These are phyloP conservation scores for Drosophila kanapiae DNA, from an alignment of 1,140 invertebrate genomes.

Conservation along the genomic window DNA sequence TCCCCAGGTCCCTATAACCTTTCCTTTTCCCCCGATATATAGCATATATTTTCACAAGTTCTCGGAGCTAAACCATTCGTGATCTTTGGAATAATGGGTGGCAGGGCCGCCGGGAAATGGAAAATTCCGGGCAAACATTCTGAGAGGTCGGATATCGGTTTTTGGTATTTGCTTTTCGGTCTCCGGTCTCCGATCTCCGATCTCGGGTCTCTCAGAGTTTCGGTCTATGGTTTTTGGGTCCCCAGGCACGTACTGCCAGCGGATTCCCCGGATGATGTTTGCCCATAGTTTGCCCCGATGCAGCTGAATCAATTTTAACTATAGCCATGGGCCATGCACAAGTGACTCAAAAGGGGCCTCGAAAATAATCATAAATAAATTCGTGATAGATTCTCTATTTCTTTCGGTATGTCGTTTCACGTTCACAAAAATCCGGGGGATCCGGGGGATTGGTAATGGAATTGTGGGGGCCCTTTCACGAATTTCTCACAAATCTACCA, in stretches of 20 bases:
- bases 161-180: slow-evolving; percentile 11
- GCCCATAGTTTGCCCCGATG: slow-evolving; percentile 14
- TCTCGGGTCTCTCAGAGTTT: not conserved
- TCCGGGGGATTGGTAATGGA: not conserved
- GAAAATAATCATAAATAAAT: slow-evolving; percentile 26
- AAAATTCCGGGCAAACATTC: slow-evolving; percentile 38
- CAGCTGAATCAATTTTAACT: slow-evolving; percentile 28
- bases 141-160: slow-evolving; percentile 29
- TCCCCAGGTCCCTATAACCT: no score
- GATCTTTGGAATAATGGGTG: slow-evolving; percentile 1
- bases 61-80: slow-evolving; percentile 9
- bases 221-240: slow-evolving; percentile 14
- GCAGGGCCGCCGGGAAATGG: slow-evolving; percentile 12
- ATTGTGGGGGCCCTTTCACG: not conserved
- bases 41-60: not conserved
- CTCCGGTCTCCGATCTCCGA: not conserved
- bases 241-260: slow-evolving; percentile 49
- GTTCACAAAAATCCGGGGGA: not conserved
- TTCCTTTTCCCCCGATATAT: not conserved
- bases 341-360: slow-evolving; percentile 10
- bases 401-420: slow-evolving; percentile 6
- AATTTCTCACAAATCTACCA: slow-evolving; percentile 11
- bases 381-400: slow-evolving; percentile 37
- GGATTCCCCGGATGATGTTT: slow-evolving; percentile 41
- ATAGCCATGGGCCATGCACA: slow-evolving; percentile 10